Evolutionary conservation across 2,113 vertebrate genomes (phyloP).

Genomic region (Cathartes aura): DNA sequence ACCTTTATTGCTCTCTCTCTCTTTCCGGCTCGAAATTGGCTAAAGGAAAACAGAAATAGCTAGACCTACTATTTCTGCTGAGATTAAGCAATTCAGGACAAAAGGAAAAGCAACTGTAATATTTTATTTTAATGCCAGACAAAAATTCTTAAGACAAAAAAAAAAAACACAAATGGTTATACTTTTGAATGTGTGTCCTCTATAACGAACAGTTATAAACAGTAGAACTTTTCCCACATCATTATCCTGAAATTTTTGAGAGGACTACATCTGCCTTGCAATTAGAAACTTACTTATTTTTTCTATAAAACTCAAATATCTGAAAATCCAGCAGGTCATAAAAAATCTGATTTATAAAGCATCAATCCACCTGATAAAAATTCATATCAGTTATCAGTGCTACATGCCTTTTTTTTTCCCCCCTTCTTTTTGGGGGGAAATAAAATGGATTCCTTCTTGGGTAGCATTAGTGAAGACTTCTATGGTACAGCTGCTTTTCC

Average conservation of each 20-base stretch:
- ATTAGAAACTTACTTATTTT: background rate
- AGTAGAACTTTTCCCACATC: background rate
- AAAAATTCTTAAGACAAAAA: background rate
- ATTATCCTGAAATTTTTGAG: background rate
- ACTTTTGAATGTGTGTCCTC: background rate
- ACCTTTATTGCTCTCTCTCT: background rate
- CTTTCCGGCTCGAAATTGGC: background rate
- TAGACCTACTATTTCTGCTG: background rate
- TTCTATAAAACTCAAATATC: background rate
- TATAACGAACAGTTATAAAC: background rate
- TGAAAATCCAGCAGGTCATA: background rate
- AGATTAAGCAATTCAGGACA: background rate
- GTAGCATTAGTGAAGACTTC: background rate
- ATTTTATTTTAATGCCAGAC: background rate
- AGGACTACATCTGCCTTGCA: background rate
- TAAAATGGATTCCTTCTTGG: background rate
- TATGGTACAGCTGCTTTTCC: background rate
- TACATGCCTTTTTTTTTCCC: background rate
- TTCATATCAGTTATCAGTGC: background rate
- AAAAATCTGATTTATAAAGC: background rate
- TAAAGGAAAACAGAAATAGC: background rate
- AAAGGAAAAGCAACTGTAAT: background rate
- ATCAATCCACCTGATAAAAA: background rate
- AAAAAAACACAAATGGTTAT: background rate
- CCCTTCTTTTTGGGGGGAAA: background rate